These are phyloP conservation scores for Autographa gamma DNA, from an alignment of 2,888 invertebrate species.

Conservation along the genomic window DNA sequence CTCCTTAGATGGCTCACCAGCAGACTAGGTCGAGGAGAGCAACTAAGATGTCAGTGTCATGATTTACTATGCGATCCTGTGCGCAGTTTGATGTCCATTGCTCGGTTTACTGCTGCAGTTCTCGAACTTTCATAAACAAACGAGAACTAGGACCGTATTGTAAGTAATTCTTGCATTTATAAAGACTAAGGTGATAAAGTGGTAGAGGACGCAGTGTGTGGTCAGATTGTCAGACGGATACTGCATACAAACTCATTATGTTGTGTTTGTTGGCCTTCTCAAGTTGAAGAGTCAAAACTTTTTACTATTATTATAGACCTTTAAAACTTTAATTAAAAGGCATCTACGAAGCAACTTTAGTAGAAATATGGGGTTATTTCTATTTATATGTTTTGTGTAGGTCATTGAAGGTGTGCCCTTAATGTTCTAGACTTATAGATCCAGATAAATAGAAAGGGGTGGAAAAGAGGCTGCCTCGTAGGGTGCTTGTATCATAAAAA, in stretches of 20 bases:
- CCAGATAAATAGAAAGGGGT: neutral
- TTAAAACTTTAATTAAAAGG: neutral
- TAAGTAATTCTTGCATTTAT: conserved; percentile 30
- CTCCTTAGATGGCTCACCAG: conserved; percentile 88
- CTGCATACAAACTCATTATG: conserved; percentile 72
- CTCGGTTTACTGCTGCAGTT: conserved; percentile 57
- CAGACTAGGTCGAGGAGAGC: conserved; percentile 89
- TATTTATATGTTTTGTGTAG: neutral
- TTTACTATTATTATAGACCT: conserved; percentile 16
- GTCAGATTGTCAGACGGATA: conserved; percentile 80
- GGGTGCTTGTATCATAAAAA: neutral
- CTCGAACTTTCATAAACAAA: conserved; percentile 37
- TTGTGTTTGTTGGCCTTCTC: conserved; percentile 75
- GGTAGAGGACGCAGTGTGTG: conserved; percentile 73
- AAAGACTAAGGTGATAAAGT: conserved; percentile 41
- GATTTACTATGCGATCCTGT: conserved; percentile 67
- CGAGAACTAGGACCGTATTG: conserved; percentile 32
- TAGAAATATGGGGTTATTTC: neutral
- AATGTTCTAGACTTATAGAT: neutral
- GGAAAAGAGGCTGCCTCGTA: neutral
- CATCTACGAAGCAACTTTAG: too few relatives aligned
- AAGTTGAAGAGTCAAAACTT: conserved; percentile 68
- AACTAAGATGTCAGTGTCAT: conserved; percentile 86
- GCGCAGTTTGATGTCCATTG: conserved; percentile 65
- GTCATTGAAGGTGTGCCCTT: neutral